phyloP scores from a whole-genome alignment of 1,140 invertebrate species.

The Thaumatotibia leucotreta region DNA sequence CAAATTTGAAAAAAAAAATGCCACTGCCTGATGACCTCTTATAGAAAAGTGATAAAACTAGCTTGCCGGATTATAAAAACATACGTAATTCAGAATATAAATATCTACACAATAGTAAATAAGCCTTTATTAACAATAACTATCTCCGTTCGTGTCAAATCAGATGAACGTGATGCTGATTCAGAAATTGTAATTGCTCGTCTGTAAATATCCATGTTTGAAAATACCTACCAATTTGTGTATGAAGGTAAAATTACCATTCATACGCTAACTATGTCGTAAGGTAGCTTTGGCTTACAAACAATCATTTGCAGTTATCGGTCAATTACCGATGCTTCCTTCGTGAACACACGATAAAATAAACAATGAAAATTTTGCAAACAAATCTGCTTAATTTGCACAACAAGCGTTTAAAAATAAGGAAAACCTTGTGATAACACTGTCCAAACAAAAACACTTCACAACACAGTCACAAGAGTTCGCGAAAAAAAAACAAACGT shows the following conservation, averaged over 20 bases:
- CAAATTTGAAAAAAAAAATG: too few species aligned
- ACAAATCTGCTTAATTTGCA: slow-evolving; percentile 28
- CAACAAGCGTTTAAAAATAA: slow-evolving; percentile 17
- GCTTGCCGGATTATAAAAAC: too few species aligned
- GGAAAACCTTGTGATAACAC: slow-evolving; percentile 21
- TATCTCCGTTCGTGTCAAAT: background rate
- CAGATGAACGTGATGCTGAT: background rate
- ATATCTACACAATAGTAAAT: background rate
- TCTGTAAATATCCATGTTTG: background rate
- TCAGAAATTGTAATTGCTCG: background rate
- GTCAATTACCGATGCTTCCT: slow-evolving; percentile 40
- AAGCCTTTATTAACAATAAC: background rate
- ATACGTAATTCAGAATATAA: background rate
- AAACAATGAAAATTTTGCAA: slow-evolving; percentile 25
- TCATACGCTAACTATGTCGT: background rate
- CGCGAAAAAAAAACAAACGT: slow-evolving; percentile 21
- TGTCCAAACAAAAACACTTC: slow-evolving; percentile 17
- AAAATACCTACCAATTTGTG: background rate
- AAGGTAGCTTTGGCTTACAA: slow-evolving; percentile 17
- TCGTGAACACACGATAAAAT: slow-evolving; percentile 31
- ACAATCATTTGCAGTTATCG: slow-evolving; percentile 33
- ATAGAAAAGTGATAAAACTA: too few species aligned
- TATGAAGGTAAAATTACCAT: background rate
- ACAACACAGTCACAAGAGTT: slow-evolving; percentile 13
- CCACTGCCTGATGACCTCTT: too few species aligned